A percentile compares a stretch with the other conserved stretches of the same genome.
Evolutionary conservation across 2,888 invertebrate species (phyloP).

Genomic region (Xylota segnis): DNA sequence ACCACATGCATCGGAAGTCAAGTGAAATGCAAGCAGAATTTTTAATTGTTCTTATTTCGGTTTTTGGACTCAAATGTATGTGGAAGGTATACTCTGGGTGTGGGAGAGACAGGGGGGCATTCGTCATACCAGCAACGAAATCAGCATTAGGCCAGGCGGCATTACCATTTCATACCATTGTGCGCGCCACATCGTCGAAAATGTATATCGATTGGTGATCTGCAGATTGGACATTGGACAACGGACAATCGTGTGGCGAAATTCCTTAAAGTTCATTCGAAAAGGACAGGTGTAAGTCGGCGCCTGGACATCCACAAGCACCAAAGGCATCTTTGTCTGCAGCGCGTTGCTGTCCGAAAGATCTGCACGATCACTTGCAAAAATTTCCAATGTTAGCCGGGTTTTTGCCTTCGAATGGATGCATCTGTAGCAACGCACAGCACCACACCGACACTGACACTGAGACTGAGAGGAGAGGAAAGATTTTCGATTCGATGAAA

Average conservation of each 20-base stretch:
- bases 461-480: background rate
- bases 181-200: slow-evolving; percentile 48
- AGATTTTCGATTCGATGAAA: slow-evolving; percentile 62
- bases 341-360: slow-evolving; percentile 42
- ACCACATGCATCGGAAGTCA: slow-evolving; percentile 77
- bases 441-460: no score
- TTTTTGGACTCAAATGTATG: slow-evolving; percentile 21
- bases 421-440: slow-evolving; percentile 60
- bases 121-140: slow-evolving; percentile 49
- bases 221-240: slow-evolving; percentile 32
- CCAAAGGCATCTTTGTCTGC: slow-evolving; percentile 50
- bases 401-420: slow-evolving; percentile 33
- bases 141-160: slow-evolving; percentile 40
- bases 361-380: slow-evolving; percentile 55
- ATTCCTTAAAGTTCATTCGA: slow-evolving; percentile 77
- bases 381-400: slow-evolving; percentile 46
- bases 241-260: slow-evolving; percentile 66
- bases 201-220: slow-evolving; percentile 63
- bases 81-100: slow-evolving; percentile 18
- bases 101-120: slow-evolving; percentile 19
- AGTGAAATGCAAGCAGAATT: slow-evolving; percentile 77
- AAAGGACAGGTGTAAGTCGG: slow-evolving; percentile 79
- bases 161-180: slow-evolving; percentile 69
- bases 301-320: slow-evolving; percentile 73
- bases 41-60: slow-evolving; percentile 77